Conservation (phyloP, 1,140 invertebrate genomes). For the Rhizoglyphus robini region DNA sequence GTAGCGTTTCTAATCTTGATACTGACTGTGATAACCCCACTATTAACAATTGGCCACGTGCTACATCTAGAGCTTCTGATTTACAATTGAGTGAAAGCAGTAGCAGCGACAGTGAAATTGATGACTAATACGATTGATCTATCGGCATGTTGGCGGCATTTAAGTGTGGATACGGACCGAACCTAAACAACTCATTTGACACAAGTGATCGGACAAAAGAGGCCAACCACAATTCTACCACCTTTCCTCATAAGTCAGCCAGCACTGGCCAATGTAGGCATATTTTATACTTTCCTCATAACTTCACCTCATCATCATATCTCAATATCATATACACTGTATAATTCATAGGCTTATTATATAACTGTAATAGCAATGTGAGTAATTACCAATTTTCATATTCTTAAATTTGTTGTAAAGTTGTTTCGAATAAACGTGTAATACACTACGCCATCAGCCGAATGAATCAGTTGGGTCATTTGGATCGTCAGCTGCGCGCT, state of each 20-base stretch:
- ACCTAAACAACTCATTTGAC: background rate
- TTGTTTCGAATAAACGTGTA: background rate
- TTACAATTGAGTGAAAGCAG: constrained; percentile 4
- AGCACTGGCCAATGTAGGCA: background rate
- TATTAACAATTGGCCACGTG: constrained; percentile 4
- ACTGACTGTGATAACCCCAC: constrained; percentile 5
- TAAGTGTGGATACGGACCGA: background rate
- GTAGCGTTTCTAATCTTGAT: background rate
- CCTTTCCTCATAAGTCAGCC: background rate
- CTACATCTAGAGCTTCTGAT: background rate
- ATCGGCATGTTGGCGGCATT: background rate
- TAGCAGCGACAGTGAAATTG: constrained; percentile 2
- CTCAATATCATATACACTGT: background rate
- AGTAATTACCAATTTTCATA: background rate
- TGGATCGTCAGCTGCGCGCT: no score
- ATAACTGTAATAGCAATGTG: background rate
- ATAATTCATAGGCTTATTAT: background rate
- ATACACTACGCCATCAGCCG: background rate
- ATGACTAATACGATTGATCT: background rate
- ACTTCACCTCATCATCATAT: background rate
- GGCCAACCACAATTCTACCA: background rate
- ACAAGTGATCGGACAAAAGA: background rate
- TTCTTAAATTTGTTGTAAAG: background rate
- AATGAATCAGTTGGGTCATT: no score
- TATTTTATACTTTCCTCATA: background rate